Evolutionary conservation across 2,113 vertebrate species (phyloP).

Genomic region (Oxygymnocypris stewartii): DNA sequence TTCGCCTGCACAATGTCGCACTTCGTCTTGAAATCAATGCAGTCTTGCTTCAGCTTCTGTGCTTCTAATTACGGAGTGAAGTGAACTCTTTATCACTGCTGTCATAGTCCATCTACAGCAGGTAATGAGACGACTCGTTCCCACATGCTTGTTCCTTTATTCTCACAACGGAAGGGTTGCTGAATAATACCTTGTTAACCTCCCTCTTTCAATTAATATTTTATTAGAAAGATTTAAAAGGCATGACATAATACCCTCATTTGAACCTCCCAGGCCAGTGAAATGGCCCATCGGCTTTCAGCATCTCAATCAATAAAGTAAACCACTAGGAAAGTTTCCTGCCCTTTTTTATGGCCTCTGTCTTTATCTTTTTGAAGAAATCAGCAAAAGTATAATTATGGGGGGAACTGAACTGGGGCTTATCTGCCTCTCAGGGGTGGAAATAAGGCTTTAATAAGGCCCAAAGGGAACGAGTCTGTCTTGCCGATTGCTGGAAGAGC

Average conservation of each 20-base stretch:
- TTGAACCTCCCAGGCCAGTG: background rate
- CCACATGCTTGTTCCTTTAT: background rate
- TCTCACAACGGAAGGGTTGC: background rate
- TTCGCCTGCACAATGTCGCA: conserved; percentile 3
- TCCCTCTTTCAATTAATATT: conserved; percentile 22
- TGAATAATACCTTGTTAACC: conserved; percentile 11
- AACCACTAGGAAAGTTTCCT: conserved; percentile 9
- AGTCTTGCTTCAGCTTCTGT: background rate
- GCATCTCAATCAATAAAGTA: conserved; percentile 28
- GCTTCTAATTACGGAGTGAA: conserved; percentile 47
- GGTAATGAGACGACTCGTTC: conserved; percentile 13
- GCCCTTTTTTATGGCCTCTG: background rate
- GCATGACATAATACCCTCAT: background rate
- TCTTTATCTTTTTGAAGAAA: conserved; percentile 41
- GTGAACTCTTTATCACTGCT: conserved; percentile 34
- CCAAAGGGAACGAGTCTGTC: conserved; percentile 46
- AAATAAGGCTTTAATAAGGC: conserved; percentile 59
- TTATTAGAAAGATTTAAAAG: conserved; percentile 25
- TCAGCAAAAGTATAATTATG: conserved; percentile 53
- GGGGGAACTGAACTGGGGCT: conserved; percentile 23
- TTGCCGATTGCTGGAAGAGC: background rate
- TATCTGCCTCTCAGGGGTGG: conserved; percentile 40
- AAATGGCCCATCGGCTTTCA: conserved; percentile 1
- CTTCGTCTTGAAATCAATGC: conserved; percentile 23
- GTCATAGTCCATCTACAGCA: conserved; percentile 6